Conservation (phyloP, 2,888 invertebrate species). For the Lasioglossum calceatum region DNA sequence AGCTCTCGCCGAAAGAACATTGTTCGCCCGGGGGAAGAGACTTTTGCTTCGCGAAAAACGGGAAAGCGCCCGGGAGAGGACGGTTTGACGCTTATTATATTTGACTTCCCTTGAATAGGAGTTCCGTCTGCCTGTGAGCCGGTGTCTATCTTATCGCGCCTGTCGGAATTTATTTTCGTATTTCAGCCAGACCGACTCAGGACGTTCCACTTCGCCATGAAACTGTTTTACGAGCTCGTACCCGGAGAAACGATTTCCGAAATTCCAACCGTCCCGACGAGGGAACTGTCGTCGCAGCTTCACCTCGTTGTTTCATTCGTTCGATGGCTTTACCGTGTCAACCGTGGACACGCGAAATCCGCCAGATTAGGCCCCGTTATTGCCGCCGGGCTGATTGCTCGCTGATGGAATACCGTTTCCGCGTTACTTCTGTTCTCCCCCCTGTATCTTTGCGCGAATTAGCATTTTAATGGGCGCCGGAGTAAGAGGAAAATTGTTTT, state of each 20-base stretch:
- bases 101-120: conserved; percentile 34
- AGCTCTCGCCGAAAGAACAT: conserved; percentile 15
- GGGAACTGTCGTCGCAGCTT: not conserved
- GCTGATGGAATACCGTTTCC: too few relatives aligned
- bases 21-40: not conserved
- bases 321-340: not conserved
- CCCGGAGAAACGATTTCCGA: conserved; percentile 18
- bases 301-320: not conserved
- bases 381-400: too few relatives aligned
- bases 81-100: conserved; percentile 46
- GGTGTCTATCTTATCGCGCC: conserved; percentile 41
- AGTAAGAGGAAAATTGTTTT: too few relatives aligned
- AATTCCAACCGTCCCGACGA: not conserved
- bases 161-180: conserved; percentile 44
- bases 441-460: too few relatives aligned
- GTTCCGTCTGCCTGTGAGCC: not conserved
- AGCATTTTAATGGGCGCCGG: too few relatives aligned
- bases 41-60: conserved; percentile 18
- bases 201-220: conserved; percentile 1
- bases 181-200: conserved; percentile 27
- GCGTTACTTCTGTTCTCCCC: too few relatives aligned
- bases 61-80: conserved; percentile 20
- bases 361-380: not conserved
- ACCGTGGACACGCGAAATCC: too few relatives aligned
- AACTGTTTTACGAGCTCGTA: conserved; percentile 20